phyloP scores from a whole-genome alignment of 2,888 invertebrate genomes.

The Lathronympha strigana region DNA sequence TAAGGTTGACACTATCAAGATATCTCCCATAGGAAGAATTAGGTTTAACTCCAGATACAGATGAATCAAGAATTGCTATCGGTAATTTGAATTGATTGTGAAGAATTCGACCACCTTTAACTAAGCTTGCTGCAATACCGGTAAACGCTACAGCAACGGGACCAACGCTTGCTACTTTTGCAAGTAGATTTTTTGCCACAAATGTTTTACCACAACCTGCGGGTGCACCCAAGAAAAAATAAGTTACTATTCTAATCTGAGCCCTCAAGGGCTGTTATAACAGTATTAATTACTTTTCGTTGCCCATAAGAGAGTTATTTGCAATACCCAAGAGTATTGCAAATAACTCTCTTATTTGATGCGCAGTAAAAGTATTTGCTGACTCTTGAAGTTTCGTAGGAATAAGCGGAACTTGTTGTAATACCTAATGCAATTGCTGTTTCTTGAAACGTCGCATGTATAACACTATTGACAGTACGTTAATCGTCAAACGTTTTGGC shows the following conservation, averaged over 20 bases:
- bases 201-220: background rate
- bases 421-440: conserved; percentile 2
- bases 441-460: conserved; percentile 6
- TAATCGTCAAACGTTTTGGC: background rate
- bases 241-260: background rate
- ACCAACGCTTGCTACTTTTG: background rate
- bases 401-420: conserved; percentile 5
- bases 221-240: conserved; percentile 2
- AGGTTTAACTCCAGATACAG: conserved; percentile 5
- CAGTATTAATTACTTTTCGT: background rate
- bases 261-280: background rate
- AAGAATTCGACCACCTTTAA: conserved; percentile 5
- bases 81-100: background rate
- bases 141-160: background rate
- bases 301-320: background rate
- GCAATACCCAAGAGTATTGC: conserved; percentile 5
- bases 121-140: conserved; percentile 1
- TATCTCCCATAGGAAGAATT: background rate
- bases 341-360: conserved; percentile 11
- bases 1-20: background rate
- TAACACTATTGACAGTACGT: conserved; percentile 2
- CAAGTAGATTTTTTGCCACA: background rate
- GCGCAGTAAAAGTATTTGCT: conserved; percentile 1
- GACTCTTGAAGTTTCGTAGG: conserved; percentile 1
- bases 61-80: background rate